Evolutionary conservation across 2,113 vertebrate genomes (phyloP), one percentile per base, ranked within the genome.

Genomic region (Paradisaea rubra): DNA sequence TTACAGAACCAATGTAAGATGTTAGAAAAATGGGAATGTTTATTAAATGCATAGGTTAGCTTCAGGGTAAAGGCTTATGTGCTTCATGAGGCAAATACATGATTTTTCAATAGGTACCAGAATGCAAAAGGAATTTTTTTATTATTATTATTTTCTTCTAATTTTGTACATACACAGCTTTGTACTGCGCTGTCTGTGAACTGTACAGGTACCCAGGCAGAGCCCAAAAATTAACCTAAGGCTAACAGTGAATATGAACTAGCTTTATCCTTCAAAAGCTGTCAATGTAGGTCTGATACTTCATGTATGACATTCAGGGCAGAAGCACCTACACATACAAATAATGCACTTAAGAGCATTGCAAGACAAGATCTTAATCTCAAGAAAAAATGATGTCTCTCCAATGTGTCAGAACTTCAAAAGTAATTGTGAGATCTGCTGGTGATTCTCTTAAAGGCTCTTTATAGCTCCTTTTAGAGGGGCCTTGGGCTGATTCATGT

Each of bases 401-500:
- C 66, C 86, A 78, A 33, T 76, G 91, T 94, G 91, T 92, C 73
- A 86, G 74, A 78, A 81, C 82, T 84, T 89, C 85, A 88, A 54
- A 72, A 79, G 45, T 81, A 81, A 96, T 83, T 80, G 89, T 86
- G 76, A 94, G 95, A 96, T 82, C 94, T 91, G 91, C 94, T 74
- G 59, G 91, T 96, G 95, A 93, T 96, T 95, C 95, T 90, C 92
- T 95, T 86, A 64, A 94, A 96, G 89, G 92, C 88, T 91, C 91
- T 94, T 97, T 96, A 96, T 57, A 95, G 95, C 81, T 94, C 96
- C 94, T 95, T 86, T 97, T 95, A 94, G 92, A 95, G 94, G 90
- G 80, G 91, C 47, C 93, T 95, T 96, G 64, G 93, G 95, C 91
- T 97, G 96, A 98, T 97, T 97, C 97, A 98, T 95, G 94, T 71